These are phyloP conservation scores for Platysteira castanea DNA, from an alignment of 2,113 vertebrate species.

Conservation along the genomic window DNA sequence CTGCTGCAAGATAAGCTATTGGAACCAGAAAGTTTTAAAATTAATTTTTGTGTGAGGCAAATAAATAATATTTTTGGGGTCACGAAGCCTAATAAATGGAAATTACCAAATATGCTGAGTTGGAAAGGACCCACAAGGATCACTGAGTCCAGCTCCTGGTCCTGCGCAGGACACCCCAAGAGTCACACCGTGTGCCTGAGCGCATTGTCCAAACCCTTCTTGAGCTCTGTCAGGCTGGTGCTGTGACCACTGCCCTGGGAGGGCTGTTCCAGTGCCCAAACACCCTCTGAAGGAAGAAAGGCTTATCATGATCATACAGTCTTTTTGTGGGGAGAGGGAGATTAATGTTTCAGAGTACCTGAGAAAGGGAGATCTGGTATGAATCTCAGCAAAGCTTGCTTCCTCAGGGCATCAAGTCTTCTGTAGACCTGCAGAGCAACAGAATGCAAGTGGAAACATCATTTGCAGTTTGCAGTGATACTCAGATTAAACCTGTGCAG, in stretches of 20 bases:
- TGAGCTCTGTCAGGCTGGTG: not conserved
- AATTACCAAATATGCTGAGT: not conserved
- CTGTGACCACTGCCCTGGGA: not conserved
- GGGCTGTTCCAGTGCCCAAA: not conserved
- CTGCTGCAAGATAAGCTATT: not conserved
- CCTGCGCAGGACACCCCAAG: not conserved
- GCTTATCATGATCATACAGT: not conserved
- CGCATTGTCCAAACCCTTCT: not conserved
- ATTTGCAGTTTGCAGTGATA: not conserved
- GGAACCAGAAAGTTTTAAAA: not conserved
- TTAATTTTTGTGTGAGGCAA: not conserved
- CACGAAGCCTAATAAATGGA: not conserved
- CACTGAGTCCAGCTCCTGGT: accelerated
- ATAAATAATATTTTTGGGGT: not conserved
- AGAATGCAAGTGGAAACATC: not conserved
- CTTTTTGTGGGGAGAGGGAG: not conserved
- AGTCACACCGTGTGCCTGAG: not conserved
- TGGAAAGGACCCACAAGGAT: not conserved
- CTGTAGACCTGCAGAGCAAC: not conserved
- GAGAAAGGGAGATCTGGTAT: not conserved
- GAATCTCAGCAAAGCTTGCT: not conserved
- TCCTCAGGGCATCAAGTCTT: not conserved
- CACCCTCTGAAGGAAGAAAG: not conserved
- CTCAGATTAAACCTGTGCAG: not conserved
- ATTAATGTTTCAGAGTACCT: not conserved